These are phyloP conservation scores for Nylanderia fulva DNA, from an alignment of 1,140 invertebrate species.

Conservation along the genomic window DNA sequence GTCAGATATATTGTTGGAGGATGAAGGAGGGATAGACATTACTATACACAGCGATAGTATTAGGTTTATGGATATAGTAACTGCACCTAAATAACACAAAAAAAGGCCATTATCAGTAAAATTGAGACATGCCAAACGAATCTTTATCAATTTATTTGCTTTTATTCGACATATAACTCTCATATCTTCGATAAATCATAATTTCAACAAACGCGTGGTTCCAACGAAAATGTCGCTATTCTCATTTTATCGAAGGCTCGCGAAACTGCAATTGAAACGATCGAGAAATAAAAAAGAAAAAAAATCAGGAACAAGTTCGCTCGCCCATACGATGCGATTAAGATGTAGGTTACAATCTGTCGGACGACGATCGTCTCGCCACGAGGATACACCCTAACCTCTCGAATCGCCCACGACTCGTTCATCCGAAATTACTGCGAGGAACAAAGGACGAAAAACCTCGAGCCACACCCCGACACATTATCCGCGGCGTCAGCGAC, in stretches of 20 bases:
- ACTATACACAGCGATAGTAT: slow-evolving; percentile 71
- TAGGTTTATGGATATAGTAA: slow-evolving; percentile 42
- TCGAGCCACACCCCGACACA: slow-evolving; percentile 73
- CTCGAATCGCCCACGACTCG: slow-evolving; percentile 19
- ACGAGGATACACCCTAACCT: slow-evolving; percentile 57
- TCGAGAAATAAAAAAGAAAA: neutral
- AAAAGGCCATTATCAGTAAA: neutral
- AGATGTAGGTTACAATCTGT: neutral
- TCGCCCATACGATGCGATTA: neutral
- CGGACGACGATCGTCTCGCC: slow-evolving; percentile 1
- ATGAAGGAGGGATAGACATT: slow-evolving; percentile 83
- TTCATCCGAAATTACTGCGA: slow-evolving; percentile 50
- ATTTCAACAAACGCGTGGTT: neutral
- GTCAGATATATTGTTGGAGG: slow-evolving; percentile 78
- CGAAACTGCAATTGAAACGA: neutral
- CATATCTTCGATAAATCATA: neutral
- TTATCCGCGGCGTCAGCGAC: slow-evolving; percentile 23
- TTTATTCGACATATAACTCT: neutral
- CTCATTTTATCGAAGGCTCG: neutral
- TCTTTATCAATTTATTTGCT: neutral
- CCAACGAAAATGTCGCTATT: neutral
- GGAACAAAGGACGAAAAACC: slow-evolving; percentile 34
- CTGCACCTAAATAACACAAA: slow-evolving; percentile 10
- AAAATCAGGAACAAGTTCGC: neutral
- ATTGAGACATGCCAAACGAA: neutral